Base-by-base conservation (phyloP, 2,113 vertebrate species). In the Hippocampus mohnikei region DNA sequence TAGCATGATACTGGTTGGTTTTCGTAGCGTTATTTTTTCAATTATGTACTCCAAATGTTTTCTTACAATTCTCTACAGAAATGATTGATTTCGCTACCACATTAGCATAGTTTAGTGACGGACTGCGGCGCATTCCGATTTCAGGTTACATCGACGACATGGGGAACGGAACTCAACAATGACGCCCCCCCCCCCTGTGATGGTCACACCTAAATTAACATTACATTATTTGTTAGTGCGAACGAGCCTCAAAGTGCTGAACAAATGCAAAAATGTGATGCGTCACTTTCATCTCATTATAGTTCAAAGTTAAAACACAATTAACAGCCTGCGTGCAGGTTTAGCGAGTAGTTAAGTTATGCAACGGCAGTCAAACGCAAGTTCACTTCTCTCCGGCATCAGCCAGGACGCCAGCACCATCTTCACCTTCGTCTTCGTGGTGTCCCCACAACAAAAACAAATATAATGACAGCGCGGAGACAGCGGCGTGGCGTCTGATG, bases 381-480 rank as follows among this genome's bases (percentile, higher is more conserved):
- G 5, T 18, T 21, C 16, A n/a, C 8, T 20, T 33, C 2, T 40
- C 10, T 37, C 8, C 11, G 29, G 18, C 16, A 21, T 11, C 29
- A 37, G 59, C 59, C 29, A 61, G 33, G 33, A 40, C 60, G 16
- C 37, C 20, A 6, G 8, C 18, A 21, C 29, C 15, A 20, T 60
- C 52, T n/a, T 53, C 21, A n/a, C 8, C 25, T 16, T 9, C 55
- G 27, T 60, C 20, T 62, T 62, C 20, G 8, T 5, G 9, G 12
- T 40, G 37, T 40, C 60, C 40, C 18, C 60, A 62, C 60, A 62
- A 62, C 18, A 62, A 62, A 62, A 62, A 62, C 18, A 62, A 40
- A 40, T 8, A 62, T n/a, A 62, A 40, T 40, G 23, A 62, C 60
- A 40, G 33, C 60, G 29, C 60, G 8, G 20, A 61, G 13, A 8